Conservation (phyloP, 2,797 vertebrate species). For the Phylloscopus collybita region DNA sequence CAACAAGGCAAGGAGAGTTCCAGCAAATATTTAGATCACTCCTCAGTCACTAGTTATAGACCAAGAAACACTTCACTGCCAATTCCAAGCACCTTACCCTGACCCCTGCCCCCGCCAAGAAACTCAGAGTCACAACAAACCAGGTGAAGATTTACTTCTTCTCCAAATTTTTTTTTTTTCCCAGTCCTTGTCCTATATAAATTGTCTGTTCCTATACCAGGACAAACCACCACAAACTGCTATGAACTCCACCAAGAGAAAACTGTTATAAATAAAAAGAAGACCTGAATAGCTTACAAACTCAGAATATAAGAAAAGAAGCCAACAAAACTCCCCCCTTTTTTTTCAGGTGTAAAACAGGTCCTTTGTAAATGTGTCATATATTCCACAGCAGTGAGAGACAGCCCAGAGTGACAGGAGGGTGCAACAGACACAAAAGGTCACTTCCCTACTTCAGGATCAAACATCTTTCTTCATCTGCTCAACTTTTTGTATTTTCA, state of each 20-base stretch:
- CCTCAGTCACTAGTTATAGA: background rate
- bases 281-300: background rate
- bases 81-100: rapidly evolving
- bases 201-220: background rate
- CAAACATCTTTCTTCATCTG: background rate
- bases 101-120: too few species aligned
- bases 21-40: background rate
- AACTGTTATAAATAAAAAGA: background rate
- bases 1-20: background rate
- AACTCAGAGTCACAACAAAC: background rate
- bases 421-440: background rate
- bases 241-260: background rate
- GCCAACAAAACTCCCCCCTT: rapidly evolving
- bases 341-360: background rate
- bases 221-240: background rate
- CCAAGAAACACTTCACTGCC: background rate
- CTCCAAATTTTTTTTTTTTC: rapidly evolving
- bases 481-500: background rate
- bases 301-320: background rate
- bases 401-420: background rate
- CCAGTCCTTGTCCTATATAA: rapidly evolving
- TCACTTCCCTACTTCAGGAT: background rate
- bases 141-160: background rate
- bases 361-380: rapidly evolving
- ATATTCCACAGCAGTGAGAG: background rate